Conservation (phyloP, 2,113 vertebrate genomes). For the Eptatretus burgeri region DNA sequence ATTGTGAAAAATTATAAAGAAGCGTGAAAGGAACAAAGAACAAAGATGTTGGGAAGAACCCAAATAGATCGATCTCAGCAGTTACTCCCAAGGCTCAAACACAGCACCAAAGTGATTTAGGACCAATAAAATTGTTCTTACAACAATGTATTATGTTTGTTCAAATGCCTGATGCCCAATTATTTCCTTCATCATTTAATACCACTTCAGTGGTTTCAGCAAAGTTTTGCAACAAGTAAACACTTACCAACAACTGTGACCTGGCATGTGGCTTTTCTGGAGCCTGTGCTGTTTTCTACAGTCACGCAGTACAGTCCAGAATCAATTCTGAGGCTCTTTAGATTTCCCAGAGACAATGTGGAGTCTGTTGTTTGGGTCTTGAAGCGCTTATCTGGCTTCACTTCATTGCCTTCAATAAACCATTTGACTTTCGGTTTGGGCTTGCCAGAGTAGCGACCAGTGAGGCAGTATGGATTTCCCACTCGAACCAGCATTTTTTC, state of each 20-base stretch:
- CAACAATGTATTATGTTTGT: too few relatives aligned
- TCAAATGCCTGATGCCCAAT: too few relatives aligned
- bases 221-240: neutral
- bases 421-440: constrained; percentile 55
- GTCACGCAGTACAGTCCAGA: constrained; percentile 63
- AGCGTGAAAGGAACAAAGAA: too few relatives aligned
- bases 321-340: constrained; percentile 49
- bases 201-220: too few relatives aligned
- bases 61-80: too few relatives aligned
- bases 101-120: constrained; percentile 10
- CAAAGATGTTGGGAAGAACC: too few relatives aligned
- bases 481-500: constrained; percentile 59
- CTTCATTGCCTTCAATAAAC: constrained; percentile 42
- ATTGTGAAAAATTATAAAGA: too few relatives aligned
- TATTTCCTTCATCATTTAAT: too few relatives aligned
- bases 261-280: constrained; percentile 62
- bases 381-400: constrained; percentile 41
- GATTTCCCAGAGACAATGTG: constrained; percentile 42
- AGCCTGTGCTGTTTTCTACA: constrained; percentile 66
- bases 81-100: too few relatives aligned
- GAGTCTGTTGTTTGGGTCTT: constrained; percentile 45
- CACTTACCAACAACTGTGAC: constrained; percentile 58
- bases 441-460: constrained; percentile 62
- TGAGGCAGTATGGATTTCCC: constrained; percentile 58
- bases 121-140: neutral